Conservation (phyloP, 1,140 invertebrate genomes). For the Orchestia grillus region DNA sequence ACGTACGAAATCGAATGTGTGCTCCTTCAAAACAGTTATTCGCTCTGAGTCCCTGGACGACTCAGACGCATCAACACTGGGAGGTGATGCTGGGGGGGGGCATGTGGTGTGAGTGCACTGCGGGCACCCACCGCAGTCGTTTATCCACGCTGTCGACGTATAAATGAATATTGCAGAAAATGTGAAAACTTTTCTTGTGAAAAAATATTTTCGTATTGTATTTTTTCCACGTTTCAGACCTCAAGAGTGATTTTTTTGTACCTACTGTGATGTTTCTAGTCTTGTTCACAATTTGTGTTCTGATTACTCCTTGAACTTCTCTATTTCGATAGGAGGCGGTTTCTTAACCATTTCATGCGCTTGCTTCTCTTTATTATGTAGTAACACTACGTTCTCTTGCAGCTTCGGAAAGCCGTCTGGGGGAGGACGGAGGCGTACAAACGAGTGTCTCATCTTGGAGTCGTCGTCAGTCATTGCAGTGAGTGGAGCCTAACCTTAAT, state of each 20-base stretch:
- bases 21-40: too few species aligned
- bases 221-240: not conserved
- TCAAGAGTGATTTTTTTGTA: not conserved
- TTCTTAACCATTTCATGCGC: not conserved
- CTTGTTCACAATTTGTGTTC: not conserved
- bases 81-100: too few species aligned
- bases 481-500: constrained; percentile 68
- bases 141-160: too few species aligned
- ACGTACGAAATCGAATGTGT: too few species aligned
- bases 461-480: constrained; percentile 91
- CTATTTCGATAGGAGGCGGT: not conserved
- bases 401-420: constrained; percentile 88
- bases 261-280: not conserved
- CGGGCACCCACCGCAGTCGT: too few species aligned
- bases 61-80: too few species aligned
- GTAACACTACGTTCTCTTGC: constrained; percentile 72
- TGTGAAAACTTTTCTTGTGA: too few species aligned
- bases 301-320: not conserved
- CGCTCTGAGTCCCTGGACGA: too few species aligned
- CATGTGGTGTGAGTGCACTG: too few species aligned
- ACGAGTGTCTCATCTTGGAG: constrained; percentile 88
- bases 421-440: constrained; percentile 79
- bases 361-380: not conserved
- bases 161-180: too few species aligned
- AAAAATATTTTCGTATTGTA: not conserved